Base-by-base conservation (phyloP, 2,888 invertebrate genomes). In the Tinea pellionella region DNA sequence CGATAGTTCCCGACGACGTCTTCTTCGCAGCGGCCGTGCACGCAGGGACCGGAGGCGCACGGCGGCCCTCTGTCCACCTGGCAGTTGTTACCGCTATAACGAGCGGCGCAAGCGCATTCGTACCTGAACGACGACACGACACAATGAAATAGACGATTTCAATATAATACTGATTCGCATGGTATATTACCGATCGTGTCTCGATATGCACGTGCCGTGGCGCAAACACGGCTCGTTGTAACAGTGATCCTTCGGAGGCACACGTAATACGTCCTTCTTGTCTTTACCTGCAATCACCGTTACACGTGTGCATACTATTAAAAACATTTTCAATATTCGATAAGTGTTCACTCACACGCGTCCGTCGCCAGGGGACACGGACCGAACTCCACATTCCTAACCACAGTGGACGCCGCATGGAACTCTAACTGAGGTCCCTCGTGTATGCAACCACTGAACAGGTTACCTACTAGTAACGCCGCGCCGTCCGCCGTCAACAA, bases 341-440 rank as follows among this genome's bases (percentile, higher is more conserved):
- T 24, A 9, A 4, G 43, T 12, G 47, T 11, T 2, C 6, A 77
- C 90, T 89, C 74, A 91, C 95, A 95, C 68, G 90, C 90, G 67
- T 92, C 92, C 4, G 89, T 89, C 15, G 93, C 90, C 64, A 94
- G 88, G 0, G 95, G 94, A 72, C 96, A 96, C 53, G 88, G 77
- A 3, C 93, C 94, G 77, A 96, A 95, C 42, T 89, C 77, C 1
- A 94, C 93, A 71, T 93, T 92, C 66, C 90, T 89, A 59, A 89
- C 88, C 67, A 90, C 88, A 65, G 92, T 89, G 61, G 89, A 80
- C 64, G 89, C 88, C 15, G 89, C 78, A 73, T 92, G 91, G 78
- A 96, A 95, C 69, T 93, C 91, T 43, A 96, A 89, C 64, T 94
- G 93, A n/a, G 96, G 96, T 0, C 96, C 96, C 86, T 96, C 94